Percentiles rank a stretch among this genome's conserved stretches.
Evolutionary conservation across 2,888 invertebrate genomes (phyloP).

Genomic region (Mylabris sibirica): DNA sequence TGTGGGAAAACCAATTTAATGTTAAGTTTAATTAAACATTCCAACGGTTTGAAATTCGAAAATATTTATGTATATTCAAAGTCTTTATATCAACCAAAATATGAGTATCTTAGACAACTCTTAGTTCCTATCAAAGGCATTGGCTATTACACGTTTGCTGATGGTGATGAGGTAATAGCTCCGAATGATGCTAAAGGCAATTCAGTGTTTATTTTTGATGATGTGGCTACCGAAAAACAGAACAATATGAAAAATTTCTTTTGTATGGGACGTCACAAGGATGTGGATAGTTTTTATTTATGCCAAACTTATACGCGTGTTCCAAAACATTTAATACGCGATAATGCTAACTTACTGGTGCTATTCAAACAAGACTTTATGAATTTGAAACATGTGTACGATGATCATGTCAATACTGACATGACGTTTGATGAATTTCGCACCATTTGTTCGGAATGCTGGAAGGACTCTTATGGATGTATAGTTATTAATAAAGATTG

Average conservation of each 20-base stretch:
- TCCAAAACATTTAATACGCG: slow-evolving; percentile 54
- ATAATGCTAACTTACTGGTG: slow-evolving; percentile 54
- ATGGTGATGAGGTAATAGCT: slow-evolving; percentile 38
- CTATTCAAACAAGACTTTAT: slow-evolving; percentile 54
- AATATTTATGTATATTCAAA: too few species aligned
- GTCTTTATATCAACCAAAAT: slow-evolving; percentile 48
- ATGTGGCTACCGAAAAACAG: slow-evolving; percentile 53
- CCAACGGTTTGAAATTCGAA: slow-evolving; percentile 46
- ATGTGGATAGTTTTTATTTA: slow-evolving; percentile 53
- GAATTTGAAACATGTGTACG: slow-evolving; percentile 50
- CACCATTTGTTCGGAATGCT: slow-evolving; percentile 48
- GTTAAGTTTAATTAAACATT: slow-evolving; percentile 47
- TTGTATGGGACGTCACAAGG: slow-evolving; percentile 51
- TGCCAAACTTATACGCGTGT: slow-evolving; percentile 53
- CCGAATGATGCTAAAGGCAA: slow-evolving; percentile 43
- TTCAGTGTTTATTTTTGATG: slow-evolving; percentile 56
- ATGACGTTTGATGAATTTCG: slow-evolving; percentile 46
- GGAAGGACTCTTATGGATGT: slow-evolving; percentile 49
- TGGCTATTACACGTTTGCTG: slow-evolving; percentile 40
- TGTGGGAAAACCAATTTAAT: slow-evolving; percentile 56
- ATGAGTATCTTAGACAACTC: slow-evolving; percentile 43
- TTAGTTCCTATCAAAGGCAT: slow-evolving; percentile 41
- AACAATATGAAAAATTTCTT: slow-evolving; percentile 48
- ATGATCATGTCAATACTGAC: slow-evolving; percentile 40
- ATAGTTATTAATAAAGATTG: slow-evolving; percentile 49